phyloP scores from a whole-genome alignment of 1,140 invertebrate genomes.

The Brachionus sp. region DNA sequence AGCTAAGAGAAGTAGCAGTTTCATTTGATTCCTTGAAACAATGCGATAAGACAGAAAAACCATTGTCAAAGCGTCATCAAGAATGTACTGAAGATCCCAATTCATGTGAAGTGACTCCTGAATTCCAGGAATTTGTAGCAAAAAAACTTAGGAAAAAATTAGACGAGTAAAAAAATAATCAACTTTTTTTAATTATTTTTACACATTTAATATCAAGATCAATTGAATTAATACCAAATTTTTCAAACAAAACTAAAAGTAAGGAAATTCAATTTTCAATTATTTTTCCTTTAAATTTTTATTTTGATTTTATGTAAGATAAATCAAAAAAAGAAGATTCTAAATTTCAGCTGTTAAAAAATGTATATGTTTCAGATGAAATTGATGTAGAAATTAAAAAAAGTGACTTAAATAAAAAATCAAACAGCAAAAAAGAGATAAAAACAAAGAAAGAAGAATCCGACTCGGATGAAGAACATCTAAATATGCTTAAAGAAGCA shows the following conservation, averaged over 20 bases:
- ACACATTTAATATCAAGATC: neutral
- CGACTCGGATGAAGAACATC: neutral
- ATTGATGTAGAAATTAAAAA: neutral
- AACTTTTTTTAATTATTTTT: neutral
- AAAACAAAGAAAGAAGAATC: conserved; percentile 5
- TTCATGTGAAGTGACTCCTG: neutral
- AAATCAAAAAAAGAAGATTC: neutral
- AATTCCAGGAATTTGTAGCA: conserved; percentile 20
- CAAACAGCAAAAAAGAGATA: neutral
- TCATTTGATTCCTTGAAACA: neutral
- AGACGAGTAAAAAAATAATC: neutral
- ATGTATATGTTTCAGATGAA: neutral
- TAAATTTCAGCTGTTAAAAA: conserved; percentile 2
- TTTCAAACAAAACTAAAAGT: neutral
- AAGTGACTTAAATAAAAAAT: neutral
- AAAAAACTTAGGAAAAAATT: conserved; percentile 27
- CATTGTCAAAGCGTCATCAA: neutral
- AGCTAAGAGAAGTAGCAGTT: neutral
- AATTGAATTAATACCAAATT: neutral
- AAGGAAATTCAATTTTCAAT: neutral
- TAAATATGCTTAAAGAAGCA: conserved; percentile 7
- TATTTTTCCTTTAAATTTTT: neutral
- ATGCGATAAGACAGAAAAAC: neutral
- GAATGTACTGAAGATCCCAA: neutral
- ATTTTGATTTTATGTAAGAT: neutral